Conservation (phyloP, 2,888 invertebrate genomes). For the Lochmaea crataegi region DNA sequence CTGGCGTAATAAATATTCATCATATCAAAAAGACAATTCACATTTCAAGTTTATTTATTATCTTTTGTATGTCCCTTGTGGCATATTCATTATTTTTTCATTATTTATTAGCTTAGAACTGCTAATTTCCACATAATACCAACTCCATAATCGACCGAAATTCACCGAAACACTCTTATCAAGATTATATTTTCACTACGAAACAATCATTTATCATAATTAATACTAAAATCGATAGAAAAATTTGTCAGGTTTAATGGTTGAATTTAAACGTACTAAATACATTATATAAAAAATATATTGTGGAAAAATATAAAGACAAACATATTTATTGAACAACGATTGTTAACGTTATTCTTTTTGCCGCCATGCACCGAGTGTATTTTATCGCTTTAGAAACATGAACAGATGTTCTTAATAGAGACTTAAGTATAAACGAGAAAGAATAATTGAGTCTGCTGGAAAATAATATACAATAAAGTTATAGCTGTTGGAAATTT, state of each 20-base stretch:
- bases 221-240: too few species aligned
- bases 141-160: too few species aligned
- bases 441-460: slow-evolving; percentile 3
- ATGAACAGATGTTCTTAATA: not conserved
- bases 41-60: too few species aligned
- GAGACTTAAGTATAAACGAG: not conserved
- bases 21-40: too few species aligned
- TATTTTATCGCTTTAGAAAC: not conserved
- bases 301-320: not conserved
- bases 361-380: not conserved
- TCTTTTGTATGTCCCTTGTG: too few species aligned
- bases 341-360: not conserved
- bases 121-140: too few species aligned
- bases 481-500: not conserved
- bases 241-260: not conserved
- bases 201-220: too few species aligned
- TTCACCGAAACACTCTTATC: too few species aligned
- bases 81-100: too few species aligned
- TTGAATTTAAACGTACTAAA: not conserved
- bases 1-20: too few species aligned
- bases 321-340: not conserved
- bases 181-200: not conserved
- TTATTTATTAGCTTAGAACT: too few species aligned
- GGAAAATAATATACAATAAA: not conserved
- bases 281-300: not conserved